Conservation (phyloP, 2,797 vertebrate genomes). For the Hippoglossus hippoglossus region DNA sequence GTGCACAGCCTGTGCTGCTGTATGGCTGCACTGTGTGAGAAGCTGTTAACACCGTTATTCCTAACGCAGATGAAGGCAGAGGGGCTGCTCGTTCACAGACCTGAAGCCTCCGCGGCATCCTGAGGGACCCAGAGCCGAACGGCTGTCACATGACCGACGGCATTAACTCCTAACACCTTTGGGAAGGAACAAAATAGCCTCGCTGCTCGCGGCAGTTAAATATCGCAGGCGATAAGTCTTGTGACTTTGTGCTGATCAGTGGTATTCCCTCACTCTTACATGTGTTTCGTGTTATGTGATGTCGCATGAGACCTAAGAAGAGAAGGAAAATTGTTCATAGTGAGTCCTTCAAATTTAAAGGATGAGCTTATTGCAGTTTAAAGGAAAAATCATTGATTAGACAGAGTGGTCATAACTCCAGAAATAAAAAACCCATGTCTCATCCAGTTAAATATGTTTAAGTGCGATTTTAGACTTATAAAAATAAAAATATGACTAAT, state of each 20-base stretch:
- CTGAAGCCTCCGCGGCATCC: conserved; percentile 2
- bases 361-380: no score
- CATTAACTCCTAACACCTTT: conserved; percentile 77
- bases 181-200: conserved; percentile 44
- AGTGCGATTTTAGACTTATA: no score
- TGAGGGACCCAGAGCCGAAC: conserved; percentile 47
- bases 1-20: no score
- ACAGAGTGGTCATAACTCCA: no score
- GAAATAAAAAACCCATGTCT: no score
- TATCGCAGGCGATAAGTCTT: conserved; percentile 69
- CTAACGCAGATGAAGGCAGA: conserved; percentile 71
- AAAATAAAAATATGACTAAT: no score
- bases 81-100: conserved; percentile 43
- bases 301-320: no score
- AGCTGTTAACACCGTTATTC: conserved; percentile 82
- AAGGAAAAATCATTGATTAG: no score
- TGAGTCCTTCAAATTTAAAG: no score
- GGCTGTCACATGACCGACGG: conserved; percentile 63
- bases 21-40: conserved; percentile 54
- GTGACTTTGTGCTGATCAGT: conserved; percentile 64
- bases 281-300: no score
- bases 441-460: no score
- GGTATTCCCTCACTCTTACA: conserved; percentile 18
- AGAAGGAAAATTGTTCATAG: no score
- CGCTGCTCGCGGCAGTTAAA: conserved; percentile 51